These are phyloP conservation scores for Bombycilla garrulus DNA, from an alignment of 2,113 vertebrate species.

Conservation along the genomic window DNA sequence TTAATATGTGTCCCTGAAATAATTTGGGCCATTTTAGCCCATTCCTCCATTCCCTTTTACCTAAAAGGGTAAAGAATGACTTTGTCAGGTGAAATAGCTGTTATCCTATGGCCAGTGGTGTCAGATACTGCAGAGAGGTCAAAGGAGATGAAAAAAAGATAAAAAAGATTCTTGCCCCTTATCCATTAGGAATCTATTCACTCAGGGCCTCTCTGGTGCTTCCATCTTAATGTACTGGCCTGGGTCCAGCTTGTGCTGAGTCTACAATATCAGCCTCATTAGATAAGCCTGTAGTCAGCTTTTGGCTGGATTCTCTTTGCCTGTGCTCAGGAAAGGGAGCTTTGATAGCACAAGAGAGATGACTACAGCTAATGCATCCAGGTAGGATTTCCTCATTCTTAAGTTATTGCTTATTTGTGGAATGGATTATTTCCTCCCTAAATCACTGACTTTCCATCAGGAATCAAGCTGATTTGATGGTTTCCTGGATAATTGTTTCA, in stretches of 20 bases:
- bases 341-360: not conserved
- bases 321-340: not conserved
- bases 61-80: not conserved
- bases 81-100: not conserved
- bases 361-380: not conserved
- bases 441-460: not conserved
- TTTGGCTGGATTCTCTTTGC: not conserved
- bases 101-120: not conserved
- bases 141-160: not conserved
- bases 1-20: not conserved
- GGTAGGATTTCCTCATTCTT: slow-evolving; percentile 14
- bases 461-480: not conserved
- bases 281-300: slow-evolving; percentile 43
- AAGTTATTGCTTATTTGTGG: slow-evolving; percentile 26
- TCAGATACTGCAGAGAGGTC: not conserved
- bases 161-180: not conserved
- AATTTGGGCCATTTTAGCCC: not conserved
- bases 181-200: slow-evolving; percentile 24
- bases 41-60: not conserved
- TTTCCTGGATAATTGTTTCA: slow-evolving; percentile 20
- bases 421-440: not conserved
- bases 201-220: not conserved
- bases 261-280: not conserved
- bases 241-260: slow-evolving; percentile 19
- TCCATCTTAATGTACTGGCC: slow-evolving; percentile 20